Percentiles rank a stretch among this genome's conserved stretches.
phyloP scores from a whole-genome alignment of 1,140 invertebrate species.

The Epicauta chinensis region DNA sequence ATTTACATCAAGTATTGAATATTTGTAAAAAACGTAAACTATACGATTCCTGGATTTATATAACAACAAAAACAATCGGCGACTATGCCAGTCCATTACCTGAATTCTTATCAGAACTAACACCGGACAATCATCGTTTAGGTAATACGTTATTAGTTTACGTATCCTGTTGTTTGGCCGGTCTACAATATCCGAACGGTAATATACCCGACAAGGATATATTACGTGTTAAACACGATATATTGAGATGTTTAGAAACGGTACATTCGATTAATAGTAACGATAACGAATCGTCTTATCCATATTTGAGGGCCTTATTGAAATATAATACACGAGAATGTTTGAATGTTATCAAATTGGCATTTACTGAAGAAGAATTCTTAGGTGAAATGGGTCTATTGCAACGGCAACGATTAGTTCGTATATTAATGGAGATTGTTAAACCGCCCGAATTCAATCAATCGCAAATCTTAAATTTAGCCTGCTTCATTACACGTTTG shows the following conservation, averaged over 20 bases:
- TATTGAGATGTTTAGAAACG: constrained; percentile 54
- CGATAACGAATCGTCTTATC: constrained; percentile 66
- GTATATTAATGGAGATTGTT: constrained; percentile 69
- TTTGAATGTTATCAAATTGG: constrained; percentile 80
- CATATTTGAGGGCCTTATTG: constrained; percentile 72
- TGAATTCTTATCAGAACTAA: constrained; percentile 58
- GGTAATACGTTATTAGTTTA: constrained; percentile 93
- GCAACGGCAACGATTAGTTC: constrained; percentile 71
- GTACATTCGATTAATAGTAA: constrained; percentile 62
- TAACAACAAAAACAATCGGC: constrained; percentile 77
- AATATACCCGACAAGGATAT: constrained; percentile 67
- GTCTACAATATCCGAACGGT: constrained; percentile 82
- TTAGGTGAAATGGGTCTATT: constrained; percentile 63
- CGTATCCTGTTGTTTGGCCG: constrained; percentile 87
- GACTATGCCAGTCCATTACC: constrained; percentile 82
- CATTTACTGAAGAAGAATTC: constrained; percentile 82
- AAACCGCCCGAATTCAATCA: constrained; percentile 44
- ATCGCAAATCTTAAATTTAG: constrained; percentile 43
- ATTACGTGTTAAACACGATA: constrained; percentile 70
- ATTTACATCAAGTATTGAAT: constrained; percentile 80
- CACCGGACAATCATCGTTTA: constrained; percentile 49
- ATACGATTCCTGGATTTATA: constrained; percentile 83
- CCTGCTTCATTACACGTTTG: constrained; percentile 48
- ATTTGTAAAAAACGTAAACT: constrained; percentile 72
- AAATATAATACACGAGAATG: constrained; percentile 86